Evolutionary conservation across 2,113 vertebrate genomes (phyloP), one percentile per base, ranked within the genome.

Genomic region (Cyanoliseus patagonus): DNA sequence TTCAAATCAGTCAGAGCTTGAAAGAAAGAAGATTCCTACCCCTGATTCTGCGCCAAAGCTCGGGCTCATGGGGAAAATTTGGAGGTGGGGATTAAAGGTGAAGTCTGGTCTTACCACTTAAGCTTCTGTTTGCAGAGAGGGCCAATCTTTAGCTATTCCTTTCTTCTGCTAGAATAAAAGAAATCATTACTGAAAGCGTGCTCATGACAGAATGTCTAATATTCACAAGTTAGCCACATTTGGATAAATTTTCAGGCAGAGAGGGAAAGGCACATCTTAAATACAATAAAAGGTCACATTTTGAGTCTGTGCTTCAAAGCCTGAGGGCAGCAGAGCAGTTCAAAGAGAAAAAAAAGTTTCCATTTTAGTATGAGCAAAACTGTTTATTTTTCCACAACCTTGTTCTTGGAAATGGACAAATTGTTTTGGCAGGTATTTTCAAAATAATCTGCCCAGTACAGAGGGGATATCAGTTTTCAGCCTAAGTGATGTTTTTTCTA

Each of bases 381-480:
- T 95, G 93, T 96, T 97, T 96, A 88, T 96, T 95, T 97, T 97
- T 95, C 94, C 91, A 93, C 93, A 97, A 91, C 94, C 93, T 96
- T 95, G 94, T 94, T 97, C 93, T 95, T 96, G 84, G 94, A 96
- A 95, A 96, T 95, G 94, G 93, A 97, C 93, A 94, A 96, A 96
- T 95, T 95, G 95, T 97, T 96, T 97, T 96, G 95, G 96, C 95
- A 96, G 93, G 93, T 97, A 94, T 95, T 97, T 96, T 92, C 93
- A 96, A 97, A 96, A 95, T 96, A 97, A 97, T 95, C 94, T 94
- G 63, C 89, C 84, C 4, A 1, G 83, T 91, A 89, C 81, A 87
- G 94, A 94, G 91, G 94, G 93, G 81, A 35, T 91, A 96, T 97
- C 96, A 76, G 86, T 91, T 95, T 96, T 92, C 95, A 94, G 76